A percentile compares a stretch with the other conserved stretches of the same genome.
phyloP scores from a whole-genome alignment of 2,888 invertebrate species.

The Poecilobothrus nobilitatus region DNA sequence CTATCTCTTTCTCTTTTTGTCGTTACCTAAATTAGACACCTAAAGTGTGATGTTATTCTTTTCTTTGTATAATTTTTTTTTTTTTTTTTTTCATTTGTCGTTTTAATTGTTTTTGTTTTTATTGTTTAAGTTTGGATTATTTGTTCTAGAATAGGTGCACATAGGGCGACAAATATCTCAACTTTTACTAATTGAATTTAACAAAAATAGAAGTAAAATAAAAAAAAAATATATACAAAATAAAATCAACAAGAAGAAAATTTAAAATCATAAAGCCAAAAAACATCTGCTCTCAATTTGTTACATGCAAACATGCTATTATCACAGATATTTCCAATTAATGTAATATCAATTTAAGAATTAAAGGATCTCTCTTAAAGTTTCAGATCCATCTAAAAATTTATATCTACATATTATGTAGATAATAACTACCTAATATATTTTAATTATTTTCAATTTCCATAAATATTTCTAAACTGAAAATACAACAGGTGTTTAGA shows the following conservation, averaged over 20 bases:
- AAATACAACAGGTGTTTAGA: too few species aligned
- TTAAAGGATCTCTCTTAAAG: too few species aligned
- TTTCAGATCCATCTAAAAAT: too few species aligned
- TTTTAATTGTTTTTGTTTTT: not conserved
- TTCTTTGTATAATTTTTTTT: not conserved
- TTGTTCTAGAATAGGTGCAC: not conserved
- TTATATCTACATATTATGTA: too few species aligned
- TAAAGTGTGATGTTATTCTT: not conserved
- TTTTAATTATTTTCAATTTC: too few species aligned
- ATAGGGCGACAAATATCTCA: not conserved
- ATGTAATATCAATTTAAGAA: too few species aligned
- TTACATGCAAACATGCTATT: constrained; percentile 6
- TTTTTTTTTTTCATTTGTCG: not conserved
- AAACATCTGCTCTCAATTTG: constrained; percentile 3
- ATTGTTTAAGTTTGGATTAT: not conserved
- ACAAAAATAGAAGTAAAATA: not conserved
- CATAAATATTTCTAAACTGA: too few species aligned
- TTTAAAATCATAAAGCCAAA: not conserved
- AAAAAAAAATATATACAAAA: too few species aligned
- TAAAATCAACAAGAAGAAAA: not conserved
- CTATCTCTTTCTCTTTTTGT: not conserved
- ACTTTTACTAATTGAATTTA: not conserved
- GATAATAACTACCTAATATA: too few species aligned
- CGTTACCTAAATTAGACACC: not conserved
- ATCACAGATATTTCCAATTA: not conserved